phyloP scores from a whole-genome alignment of 2,888 invertebrate genomes.

The Ophion costatus region DNA sequence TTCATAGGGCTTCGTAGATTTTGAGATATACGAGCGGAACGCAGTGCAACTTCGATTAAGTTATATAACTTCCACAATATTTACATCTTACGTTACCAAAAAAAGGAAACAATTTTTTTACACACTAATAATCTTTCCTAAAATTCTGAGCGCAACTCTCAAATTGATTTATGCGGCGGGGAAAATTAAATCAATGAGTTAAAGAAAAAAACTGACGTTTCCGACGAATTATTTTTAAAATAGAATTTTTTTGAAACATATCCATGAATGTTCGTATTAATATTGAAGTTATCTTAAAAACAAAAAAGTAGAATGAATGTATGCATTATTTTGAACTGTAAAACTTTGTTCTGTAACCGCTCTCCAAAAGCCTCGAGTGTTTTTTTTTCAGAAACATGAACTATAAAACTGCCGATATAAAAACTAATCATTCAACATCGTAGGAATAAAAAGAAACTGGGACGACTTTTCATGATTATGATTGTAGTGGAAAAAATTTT shows the following conservation, averaged over 20 bases:
- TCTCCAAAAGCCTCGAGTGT: slow-evolving; percentile 19
- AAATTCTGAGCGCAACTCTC: slow-evolving; percentile 36
- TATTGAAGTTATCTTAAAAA: slow-evolving; percentile 27
- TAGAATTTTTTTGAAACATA: slow-evolving; percentile 15
- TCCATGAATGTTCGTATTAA: slow-evolving; percentile 23
- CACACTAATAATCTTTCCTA: slow-evolving; percentile 39
- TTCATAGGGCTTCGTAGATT: slow-evolving; percentile 37
- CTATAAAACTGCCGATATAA: slow-evolving; percentile 5
- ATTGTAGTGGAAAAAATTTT: slow-evolving; percentile 19
- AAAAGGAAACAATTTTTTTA: not conserved
- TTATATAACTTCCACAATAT: slow-evolving; percentile 37
- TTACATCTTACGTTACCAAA: slow-evolving; percentile 40
- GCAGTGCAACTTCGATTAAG: slow-evolving; percentile 49
- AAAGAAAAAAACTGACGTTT: slow-evolving; percentile 27
- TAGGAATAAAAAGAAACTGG: slow-evolving; percentile 4
- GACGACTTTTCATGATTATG: slow-evolving; percentile 10
- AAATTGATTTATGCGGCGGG: slow-evolving; percentile 24
- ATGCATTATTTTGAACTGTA: slow-evolving; percentile 26
- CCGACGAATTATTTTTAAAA: slow-evolving; percentile 17
- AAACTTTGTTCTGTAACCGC: slow-evolving; percentile 23
- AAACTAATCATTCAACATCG: slow-evolving; percentile 25
- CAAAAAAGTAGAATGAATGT: slow-evolving; percentile 19
- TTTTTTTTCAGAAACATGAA: slow-evolving; percentile 24
- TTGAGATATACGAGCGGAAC: slow-evolving; percentile 42
- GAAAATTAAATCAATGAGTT: slow-evolving; percentile 27